Evolutionary conservation across 2,797 vertebrate genomes (phyloP).

Genomic region (Enteromius mattozi): DNA sequence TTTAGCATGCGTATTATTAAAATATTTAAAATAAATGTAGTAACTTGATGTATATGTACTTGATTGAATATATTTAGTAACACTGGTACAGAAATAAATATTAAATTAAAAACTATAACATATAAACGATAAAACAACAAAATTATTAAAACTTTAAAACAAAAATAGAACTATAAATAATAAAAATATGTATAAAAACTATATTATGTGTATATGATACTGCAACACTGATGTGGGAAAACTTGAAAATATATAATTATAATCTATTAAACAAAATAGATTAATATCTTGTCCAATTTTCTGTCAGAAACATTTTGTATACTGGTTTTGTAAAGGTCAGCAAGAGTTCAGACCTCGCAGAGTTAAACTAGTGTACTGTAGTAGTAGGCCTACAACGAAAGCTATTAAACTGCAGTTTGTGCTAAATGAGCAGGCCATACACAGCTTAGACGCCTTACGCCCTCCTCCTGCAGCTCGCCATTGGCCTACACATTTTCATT

Average conservation of each 20-base stretch:
- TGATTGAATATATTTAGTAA: neutral
- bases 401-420: slow-evolving; percentile 5
- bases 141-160: neutral
- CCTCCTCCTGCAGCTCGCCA: slow-evolving; percentile 14
- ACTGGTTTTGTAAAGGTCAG: neutral
- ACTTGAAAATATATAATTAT: neutral
- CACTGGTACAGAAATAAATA: neutral
- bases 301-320: neutral
- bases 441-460: neutral
- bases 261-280: neutral
- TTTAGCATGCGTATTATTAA: neutral
- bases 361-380: neutral
- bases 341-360: neutral
- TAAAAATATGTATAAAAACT: neutral
- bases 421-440: slow-evolving; percentile 27
- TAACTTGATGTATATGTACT: neutral
- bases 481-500: slow-evolving; percentile 59
- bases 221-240: neutral
- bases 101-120: neutral
- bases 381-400: neutral
- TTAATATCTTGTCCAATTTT: neutral
- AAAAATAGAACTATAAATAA: neutral
- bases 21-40: neutral
- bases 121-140: neutral
- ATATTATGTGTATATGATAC: neutral